Base-by-base conservation (phyloP, 2,113 vertebrate genomes). In the Podarcis raffonei region DNA sequence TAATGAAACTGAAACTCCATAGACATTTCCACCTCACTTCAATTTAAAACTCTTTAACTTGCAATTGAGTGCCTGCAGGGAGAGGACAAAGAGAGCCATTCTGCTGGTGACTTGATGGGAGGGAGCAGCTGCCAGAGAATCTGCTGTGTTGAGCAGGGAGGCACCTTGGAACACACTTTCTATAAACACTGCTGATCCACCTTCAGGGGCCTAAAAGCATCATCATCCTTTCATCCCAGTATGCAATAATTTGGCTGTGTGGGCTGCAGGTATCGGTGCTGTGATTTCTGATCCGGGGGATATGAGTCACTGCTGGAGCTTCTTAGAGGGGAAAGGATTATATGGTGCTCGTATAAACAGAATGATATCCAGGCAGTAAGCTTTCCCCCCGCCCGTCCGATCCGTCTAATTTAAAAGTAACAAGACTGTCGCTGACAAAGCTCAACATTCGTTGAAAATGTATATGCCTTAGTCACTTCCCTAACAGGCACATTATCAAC, bases 391-490 rank as follows among this genome's bases (percentile, higher is more conserved):
- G 1, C 22, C 42, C 1, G 57, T 4, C 79, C 84, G 83, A 77
- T 20, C 37, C 30, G 48, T 86, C 86, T 66, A 15, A 84, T 84
- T 88, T 84, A 62, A 78, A 79, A 86, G 32, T n/a, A 89, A 87
- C 81, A 88, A 88, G 82, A 69, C 85, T 84, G 87, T 80, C 90
- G 81, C 11, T 88, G 80, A 72, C 11, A 66, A 92, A 37, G 4
- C 66, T 89, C 65, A 86, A 62, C 83, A 27, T 76, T 84, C 84
- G 66, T 1, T 62, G 88, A 83, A 87, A 91, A 88, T 30, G 6
- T 1, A 62, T 8, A 84, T 69, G 62, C 11, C 2, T 84, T 82
- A n/a, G 18, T 72, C 77, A 11, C 84, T 88, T 86, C 66, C 76
- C 86, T 0, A 85, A 66, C 59, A 37, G 6, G 12, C 86, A 81